Evolutionary conservation across 2,888 invertebrate species (phyloP).

Genomic region (Harpagoxenus sublaevis): DNA sequence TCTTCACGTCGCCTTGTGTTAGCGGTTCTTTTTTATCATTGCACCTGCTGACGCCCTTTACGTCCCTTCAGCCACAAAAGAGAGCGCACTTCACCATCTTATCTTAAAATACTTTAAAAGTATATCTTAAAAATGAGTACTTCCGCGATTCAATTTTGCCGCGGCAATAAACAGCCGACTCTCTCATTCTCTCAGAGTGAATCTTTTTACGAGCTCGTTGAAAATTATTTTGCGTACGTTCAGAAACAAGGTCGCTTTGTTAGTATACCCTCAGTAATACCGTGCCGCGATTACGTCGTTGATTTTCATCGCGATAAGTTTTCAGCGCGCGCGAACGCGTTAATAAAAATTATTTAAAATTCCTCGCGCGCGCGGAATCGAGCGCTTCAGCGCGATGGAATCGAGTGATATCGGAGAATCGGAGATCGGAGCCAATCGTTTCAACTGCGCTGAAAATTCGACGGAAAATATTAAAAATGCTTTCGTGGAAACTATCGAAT

Average conservation of each 20-base stretch:
- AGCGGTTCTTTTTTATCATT: constrained; percentile 73
- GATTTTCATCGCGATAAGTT: constrained; percentile 17
- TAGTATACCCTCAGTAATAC: neutral
- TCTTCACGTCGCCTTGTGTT: constrained; percentile 27
- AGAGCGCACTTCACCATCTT: neutral
- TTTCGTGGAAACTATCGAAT: constrained; percentile 5
- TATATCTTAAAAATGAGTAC: constrained; percentile 27
- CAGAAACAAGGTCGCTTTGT: neutral
- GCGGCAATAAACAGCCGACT: constrained; percentile 28
- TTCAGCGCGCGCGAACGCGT: too few relatives aligned
- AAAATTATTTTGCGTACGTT: constrained; percentile 25
- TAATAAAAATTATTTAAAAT: constrained; percentile 43
- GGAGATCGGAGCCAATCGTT: neutral
- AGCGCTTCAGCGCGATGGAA: neutral
- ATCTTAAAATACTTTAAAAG: constrained; percentile 36
- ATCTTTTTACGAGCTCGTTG: neutral
- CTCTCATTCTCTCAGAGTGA: neutral
- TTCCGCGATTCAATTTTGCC: constrained; percentile 58
- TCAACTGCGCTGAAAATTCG: constrained; percentile 17
- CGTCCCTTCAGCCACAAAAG: constrained; percentile 40
- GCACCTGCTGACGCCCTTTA: constrained; percentile 74
- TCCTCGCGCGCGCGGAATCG: constrained; percentile 22
- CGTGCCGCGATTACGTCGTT: constrained; percentile 10
- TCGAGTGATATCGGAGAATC: constrained; percentile 17
- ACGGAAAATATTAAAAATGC: constrained; percentile 42